These are phyloP conservation scores for Notodonta ziczac DNA, from an alignment of 2,888 invertebrate genomes.

Conservation along the genomic window DNA sequence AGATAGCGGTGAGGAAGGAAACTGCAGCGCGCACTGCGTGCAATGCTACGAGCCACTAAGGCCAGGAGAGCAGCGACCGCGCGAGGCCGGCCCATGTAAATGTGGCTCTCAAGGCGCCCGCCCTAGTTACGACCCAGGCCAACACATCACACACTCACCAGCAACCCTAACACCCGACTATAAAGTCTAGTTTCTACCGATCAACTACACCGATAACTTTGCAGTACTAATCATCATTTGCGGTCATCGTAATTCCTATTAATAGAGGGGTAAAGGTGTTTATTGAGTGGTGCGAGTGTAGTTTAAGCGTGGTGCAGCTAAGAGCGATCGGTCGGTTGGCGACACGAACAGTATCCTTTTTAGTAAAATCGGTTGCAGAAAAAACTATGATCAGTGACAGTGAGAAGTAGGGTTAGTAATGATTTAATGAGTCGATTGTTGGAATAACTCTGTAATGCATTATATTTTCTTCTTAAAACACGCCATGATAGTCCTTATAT, in stretches of 20 bases:
- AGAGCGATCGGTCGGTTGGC: constrained; percentile 62
- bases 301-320: constrained; percentile 43
- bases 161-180: constrained; percentile 41
- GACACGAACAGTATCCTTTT: constrained; percentile 78
- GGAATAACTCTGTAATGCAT: constrained; percentile 3
- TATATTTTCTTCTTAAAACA: constrained; percentile 1
- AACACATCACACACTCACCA: constrained; percentile 28
- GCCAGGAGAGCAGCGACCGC: constrained; percentile 72
- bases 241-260: constrained; percentile 42
- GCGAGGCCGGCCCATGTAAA: constrained; percentile 79
- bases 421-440: constrained; percentile 15
- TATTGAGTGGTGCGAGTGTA: constrained; percentile 34
- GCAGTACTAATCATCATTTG: constrained; percentile 38
- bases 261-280: constrained; percentile 36
- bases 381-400: constrained; percentile 43
- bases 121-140: constrained; percentile 67
- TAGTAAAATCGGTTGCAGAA: constrained; percentile 71
- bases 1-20: constrained; percentile 75
- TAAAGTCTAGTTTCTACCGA: constrained; percentile 41
- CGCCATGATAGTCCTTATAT: not conserved
- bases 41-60: constrained; percentile 54
- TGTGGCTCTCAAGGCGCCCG: constrained; percentile 76
- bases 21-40: constrained; percentile 58
- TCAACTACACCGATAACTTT: constrained; percentile 31
- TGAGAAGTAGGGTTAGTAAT: constrained; percentile 36